Evolutionary conservation across 1,140 invertebrate genomes (phyloP), one percentile per base, ranked within the genome.

Genomic region (Drosophila jambulina): DNA sequence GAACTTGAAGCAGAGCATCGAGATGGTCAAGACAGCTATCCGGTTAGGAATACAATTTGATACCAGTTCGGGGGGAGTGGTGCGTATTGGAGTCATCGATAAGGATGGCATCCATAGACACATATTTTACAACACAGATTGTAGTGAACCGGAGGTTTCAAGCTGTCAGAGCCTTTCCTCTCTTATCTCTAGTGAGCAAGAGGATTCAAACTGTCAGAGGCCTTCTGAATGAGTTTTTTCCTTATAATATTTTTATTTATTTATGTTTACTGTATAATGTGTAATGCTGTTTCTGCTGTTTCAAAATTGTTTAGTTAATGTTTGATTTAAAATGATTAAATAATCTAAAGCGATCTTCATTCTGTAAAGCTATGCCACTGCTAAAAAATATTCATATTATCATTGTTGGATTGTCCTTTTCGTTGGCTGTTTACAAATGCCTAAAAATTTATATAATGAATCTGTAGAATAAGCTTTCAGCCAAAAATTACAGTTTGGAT

Each of bases 1-100:
- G 98, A 94, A 92, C 8, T 95, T 97, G 91, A 96, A 99, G 54
- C 96, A 99, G 82, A 97, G 96, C 75, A 93, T 97, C 10, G 93
- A 98, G 51, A 97, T 99, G 93, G 96, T 98, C 8, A 95, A 95
- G 38, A 82, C 86, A 97, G 97, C 97, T 76, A 93, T 99, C n/a
- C 94, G 96, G 15, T 94, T 99, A 80, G 99, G 98, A 3, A 99
- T 99, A 93, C 94, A 95, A 70, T 95, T 98, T 59, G 99, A 99
- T 93, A 98, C 98, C 38, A 97, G 96, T 68, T 99, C 98, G 74
- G 99, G 99, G 80, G 99, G 99, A 79, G 96, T 98, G 9, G 96
- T 99, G 46, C 95, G 98, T 64, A 93, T 99, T 27, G 99, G 97
- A 8, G 95, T 98, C 45, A 99, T 99, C 63, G 97, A 96, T 1